These are phyloP conservation scores for Silurus glanis DNA, from an alignment of 2,113 vertebrate genomes.

Conservation along the genomic window DNA sequence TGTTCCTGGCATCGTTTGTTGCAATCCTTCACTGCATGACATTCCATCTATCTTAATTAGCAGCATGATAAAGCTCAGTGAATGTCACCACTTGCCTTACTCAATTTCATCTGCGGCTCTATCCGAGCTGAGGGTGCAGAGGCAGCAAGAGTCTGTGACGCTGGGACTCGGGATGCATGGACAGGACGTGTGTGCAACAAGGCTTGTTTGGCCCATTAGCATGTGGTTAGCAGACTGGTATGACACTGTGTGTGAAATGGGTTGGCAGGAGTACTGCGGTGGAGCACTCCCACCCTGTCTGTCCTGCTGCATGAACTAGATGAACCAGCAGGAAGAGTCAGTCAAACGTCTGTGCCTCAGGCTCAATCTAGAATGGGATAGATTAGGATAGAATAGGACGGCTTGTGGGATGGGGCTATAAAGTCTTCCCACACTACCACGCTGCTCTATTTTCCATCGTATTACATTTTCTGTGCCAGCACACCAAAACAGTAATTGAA, in stretches of 20 bases:
- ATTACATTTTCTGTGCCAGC: not conserved
- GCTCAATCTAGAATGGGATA: not conserved
- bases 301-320: constrained; percentile 49
- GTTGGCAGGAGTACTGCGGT: constrained; percentile 47
- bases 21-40: not conserved
- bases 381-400: constrained; percentile 20
- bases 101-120: constrained; percentile 32
- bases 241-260: constrained; percentile 43
- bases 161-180: constrained; percentile 6
- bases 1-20: not conserved
- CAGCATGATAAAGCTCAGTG: constrained; percentile 12
- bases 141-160: constrained; percentile 7
- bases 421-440: not conserved
- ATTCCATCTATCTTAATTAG: constrained; percentile 36
- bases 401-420: not conserved
- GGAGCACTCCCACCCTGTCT: constrained; percentile 49
- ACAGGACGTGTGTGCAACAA: constrained; percentile 41
- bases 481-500: not conserved
- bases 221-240: constrained; percentile 49
- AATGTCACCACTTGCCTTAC: constrained; percentile 38
- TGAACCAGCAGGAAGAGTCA: constrained; percentile 46
- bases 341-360: constrained; percentile 23
- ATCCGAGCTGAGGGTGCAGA: not conserved
- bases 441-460: not conserved
- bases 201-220: constrained; percentile 42